Base-by-base conservation (phyloP, 1,140 invertebrate genomes). In the Trypoxylus dichotomus region DNA sequence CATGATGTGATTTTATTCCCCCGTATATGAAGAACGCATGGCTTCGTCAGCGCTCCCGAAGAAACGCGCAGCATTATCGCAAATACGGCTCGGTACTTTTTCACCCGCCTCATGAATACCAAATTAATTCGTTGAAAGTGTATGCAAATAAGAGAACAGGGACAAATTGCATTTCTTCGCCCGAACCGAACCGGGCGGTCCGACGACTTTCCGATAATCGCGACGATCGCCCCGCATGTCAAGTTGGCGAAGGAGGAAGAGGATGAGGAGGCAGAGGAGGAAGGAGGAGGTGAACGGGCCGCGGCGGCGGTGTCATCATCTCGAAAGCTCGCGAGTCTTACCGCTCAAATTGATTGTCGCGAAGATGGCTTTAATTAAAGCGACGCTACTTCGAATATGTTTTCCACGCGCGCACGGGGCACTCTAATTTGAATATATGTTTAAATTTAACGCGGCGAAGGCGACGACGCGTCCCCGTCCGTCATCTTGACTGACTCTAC, bases 91-190 rank as follows among this genome's bases (percentile, higher is more conserved):
- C 19, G 15, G 47, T 54, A 32, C 32, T 32, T 19, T 54, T 54
- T 54, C 19, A 54, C 15, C 32, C 47, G 19, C 47, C 47, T 54
- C 47, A 54, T 54, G 47, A 54, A 54, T 54, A 54, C 47, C 15
- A 19, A 54, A 54, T 54, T 54, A 54, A 54, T 54, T 54, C 47
- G 47, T 54, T n/a, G 3, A 54, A 54, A 54, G 47, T 19, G 15
- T 54, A 54, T 54, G 47, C 47, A 54, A 54, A 54, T 54, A 54
- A 54, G 47, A 54, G 47, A 54, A 54, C 47, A 54, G 47, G 47
- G 47, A 54, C 47, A 54, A 54, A 54, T 54, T 54, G 47, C 47
- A 54, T 54, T 54, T 54, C 15, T 54, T 54, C 47, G 47, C 13
- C 15, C 47, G 47, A 54, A 54, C 47, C 47, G 47, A 54, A 54